These are phyloP conservation scores for Fulica atra DNA, from an alignment of 2,113 vertebrate species.

Conservation along the genomic window DNA sequence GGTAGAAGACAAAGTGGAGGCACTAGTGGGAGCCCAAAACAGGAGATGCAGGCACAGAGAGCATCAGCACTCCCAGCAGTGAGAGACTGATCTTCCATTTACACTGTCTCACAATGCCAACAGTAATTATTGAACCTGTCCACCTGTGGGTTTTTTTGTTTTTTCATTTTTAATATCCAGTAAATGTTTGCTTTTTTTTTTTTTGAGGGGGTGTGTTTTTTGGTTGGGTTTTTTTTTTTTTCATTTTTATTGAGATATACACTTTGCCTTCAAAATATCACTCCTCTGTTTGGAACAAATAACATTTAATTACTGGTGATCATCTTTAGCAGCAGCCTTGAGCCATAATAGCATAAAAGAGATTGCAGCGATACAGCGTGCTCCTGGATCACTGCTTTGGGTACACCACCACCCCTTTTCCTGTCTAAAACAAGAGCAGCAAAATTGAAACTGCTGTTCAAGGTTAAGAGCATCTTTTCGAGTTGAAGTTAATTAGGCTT, in stretches of 20 bases:
- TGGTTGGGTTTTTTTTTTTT: accelerated
- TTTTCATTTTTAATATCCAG: not conserved
- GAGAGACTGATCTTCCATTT: not conserved
- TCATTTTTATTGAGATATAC: not conserved
- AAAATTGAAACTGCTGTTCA: not conserved
- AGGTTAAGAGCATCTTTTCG: not conserved
- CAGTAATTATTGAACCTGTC: not conserved
- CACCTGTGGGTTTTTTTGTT: not conserved
- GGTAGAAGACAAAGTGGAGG: not conserved
- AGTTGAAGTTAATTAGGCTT: not conserved
- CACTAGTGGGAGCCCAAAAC: not conserved
- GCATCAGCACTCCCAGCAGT: not conserved
- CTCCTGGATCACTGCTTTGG: not conserved
- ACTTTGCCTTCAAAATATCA: not conserved
- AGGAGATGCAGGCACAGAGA: not conserved
- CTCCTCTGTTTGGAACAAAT: not conserved
- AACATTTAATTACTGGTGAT: not conserved
- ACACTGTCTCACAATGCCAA: not conserved
- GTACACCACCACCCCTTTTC: not conserved
- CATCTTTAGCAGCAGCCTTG: not conserved
- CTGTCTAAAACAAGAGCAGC: not conserved
- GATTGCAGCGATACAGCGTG: not conserved
- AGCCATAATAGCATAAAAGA: not conserved
- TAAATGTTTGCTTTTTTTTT: not conserved
- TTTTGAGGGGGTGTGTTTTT: not conserved